These are phyloP conservation scores for Megaustenia siamemsis DNA, from an alignment of 2,888 invertebrate species.

Conservation along the genomic window DNA sequence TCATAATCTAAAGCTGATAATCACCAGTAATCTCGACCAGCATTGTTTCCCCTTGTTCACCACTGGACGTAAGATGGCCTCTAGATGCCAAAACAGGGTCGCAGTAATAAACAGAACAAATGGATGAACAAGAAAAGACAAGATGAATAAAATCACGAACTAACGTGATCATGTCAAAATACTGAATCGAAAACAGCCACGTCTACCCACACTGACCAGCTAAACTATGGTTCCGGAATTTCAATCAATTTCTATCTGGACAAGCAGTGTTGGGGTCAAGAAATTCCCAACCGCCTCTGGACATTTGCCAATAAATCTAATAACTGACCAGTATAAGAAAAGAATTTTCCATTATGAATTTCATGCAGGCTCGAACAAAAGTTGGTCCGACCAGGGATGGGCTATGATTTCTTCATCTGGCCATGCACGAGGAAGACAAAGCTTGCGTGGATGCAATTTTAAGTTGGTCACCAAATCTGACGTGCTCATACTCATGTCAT, in stretches of 20 bases:
- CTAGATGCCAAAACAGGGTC: constrained; percentile 6
- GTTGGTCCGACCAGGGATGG: background rate
- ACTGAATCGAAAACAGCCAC: constrained; percentile 39
- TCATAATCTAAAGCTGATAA: background rate
- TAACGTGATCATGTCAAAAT: constrained; percentile 44
- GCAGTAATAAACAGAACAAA: constrained; percentile 25
- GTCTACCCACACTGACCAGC: constrained; percentile 41
- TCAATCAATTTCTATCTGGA: constrained; percentile 56
- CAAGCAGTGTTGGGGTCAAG: constrained; percentile 53
- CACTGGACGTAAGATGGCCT: background rate
- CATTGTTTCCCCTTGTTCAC: background rate
- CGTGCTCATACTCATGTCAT: constrained; percentile 29
- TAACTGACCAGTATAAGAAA: constrained; percentile 51
- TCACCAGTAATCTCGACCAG: background rate
- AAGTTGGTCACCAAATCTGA: constrained; percentile 17
- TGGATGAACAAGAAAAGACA: constrained; percentile 4
- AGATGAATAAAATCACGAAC: constrained; percentile 37
- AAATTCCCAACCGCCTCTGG: constrained; percentile 43
- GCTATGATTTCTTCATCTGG: background rate
- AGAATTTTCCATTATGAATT: constrained; percentile 56
- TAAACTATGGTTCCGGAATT: constrained; percentile 42
- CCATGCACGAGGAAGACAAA: constrained; percentile 36
- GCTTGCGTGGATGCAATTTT: constrained; percentile 24
- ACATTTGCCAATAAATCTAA: constrained; percentile 56
- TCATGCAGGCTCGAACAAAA: constrained; percentile 51